Conservation (phyloP, 2,888 invertebrate species). For the Serripes groenlandicus region DNA sequence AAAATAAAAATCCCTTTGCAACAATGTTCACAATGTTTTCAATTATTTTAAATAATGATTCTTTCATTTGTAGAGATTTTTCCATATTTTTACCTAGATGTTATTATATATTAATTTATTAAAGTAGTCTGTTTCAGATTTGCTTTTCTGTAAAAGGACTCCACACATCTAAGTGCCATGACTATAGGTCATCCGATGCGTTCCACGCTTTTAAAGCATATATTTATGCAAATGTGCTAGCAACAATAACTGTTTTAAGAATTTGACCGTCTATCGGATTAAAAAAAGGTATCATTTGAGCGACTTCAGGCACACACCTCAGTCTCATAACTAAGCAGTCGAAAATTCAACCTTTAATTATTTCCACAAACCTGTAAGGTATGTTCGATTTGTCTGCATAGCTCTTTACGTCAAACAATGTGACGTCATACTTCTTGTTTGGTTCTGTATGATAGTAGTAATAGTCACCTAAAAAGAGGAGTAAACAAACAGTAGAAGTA, state of each 20-base stretch:
- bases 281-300: background rate
- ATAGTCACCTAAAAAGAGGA: slow-evolving; percentile 79
- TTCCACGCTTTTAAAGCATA: too few species aligned
- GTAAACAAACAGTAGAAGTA: too few species aligned
- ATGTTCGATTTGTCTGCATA: slow-evolving; percentile 69
- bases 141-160: too few species aligned
- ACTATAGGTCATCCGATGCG: too few species aligned
- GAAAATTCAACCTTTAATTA: background rate
- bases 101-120: too few species aligned
- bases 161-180: too few species aligned
- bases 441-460: slow-evolving; percentile 81
- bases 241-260: background rate
- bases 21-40: too few species aligned
- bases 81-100: too few species aligned
- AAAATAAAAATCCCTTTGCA: too few species aligned
- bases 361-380: slow-evolving; percentile 76
- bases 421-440: slow-evolving; percentile 76
- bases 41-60: too few species aligned
- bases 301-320: background rate
- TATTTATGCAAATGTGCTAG: background rate
- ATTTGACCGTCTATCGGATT: background rate
- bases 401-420: slow-evolving; percentile 73
- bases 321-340: background rate
- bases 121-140: too few species aligned
- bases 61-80: too few species aligned